A percentile compares a stretch with the other conserved stretches of the same genome.
Evolutionary conservation across 1,140 invertebrate genomes (phyloP).

Genomic region (Brachionus koreanus): DNA sequence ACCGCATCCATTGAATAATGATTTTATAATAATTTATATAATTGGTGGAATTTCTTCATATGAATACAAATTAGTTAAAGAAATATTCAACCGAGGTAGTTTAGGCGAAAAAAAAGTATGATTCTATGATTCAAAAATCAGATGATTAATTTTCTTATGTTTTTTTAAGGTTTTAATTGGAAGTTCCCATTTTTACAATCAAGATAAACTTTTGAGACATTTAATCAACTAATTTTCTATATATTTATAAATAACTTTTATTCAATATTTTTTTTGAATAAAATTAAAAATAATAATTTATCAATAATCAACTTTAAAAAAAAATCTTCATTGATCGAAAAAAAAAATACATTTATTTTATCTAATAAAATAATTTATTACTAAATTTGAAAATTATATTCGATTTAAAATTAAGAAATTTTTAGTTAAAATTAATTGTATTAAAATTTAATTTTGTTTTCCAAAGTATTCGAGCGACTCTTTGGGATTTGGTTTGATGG

Average conservation of each 20-base stretch:
- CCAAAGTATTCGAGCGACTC: constrained; percentile 57
- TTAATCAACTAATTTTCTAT: neutral
- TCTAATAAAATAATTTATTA: neutral
- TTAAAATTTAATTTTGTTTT: constrained; percentile 49
- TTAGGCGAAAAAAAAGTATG: constrained; percentile 11
- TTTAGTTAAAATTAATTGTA: too few species aligned
- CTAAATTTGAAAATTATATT: neutral
- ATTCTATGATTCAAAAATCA: neutral
- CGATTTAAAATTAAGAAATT: neutral
- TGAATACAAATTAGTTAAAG: constrained; percentile 15
- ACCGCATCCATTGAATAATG: constrained; percentile 32
- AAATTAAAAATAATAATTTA: neutral
- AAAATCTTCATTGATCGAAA: neutral
- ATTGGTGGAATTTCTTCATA: constrained; percentile 20
- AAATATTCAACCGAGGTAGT: constrained; percentile 2
- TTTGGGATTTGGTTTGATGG: constrained; percentile 56
- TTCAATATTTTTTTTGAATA: neutral
- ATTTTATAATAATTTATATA: constrained; percentile 37
- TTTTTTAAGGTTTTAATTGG: constrained; percentile 21
- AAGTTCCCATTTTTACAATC: constrained; percentile 29
- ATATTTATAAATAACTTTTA: neutral
- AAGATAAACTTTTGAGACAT: constrained; percentile 5
- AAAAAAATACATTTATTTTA: neutral
- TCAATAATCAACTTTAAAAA: neutral
- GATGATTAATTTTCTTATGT: neutral